Evolutionary conservation across 2,113 vertebrate genomes (phyloP), one percentile per base, ranked within the genome.

Genomic region (Hystrix brachyura): DNA sequence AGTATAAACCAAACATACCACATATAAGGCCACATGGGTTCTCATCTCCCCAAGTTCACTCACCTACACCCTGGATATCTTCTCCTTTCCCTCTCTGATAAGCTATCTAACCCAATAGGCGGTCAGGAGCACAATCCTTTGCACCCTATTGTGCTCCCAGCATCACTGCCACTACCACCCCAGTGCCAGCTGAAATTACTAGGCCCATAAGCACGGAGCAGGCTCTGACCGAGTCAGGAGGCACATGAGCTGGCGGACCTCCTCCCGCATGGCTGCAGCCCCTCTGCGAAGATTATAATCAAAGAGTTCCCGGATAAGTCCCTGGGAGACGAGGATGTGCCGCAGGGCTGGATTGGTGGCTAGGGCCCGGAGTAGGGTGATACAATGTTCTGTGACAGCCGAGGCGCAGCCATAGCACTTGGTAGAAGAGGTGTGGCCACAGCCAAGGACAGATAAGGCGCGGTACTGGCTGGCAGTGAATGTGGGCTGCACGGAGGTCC

Each of bases 331-430:
- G 0, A 99, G 99, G 98, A 99, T 99, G 97, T 99, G 99, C 21
- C 99, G 98, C 96, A 99, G 99, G 94, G 99, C 99, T 0, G 99
- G 99, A 97, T 99, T 99, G 95, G 99, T 99, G 59, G 99, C 99
- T 98, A 99, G 97, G 1, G 99, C 99, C 1, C 99, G 98, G 11
- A 99, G 99, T n/a, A 99, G 97, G 0, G 99, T 99, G 96, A 99
- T 99, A 85, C 99, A 99, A 96, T 99, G 99, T 65, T 99, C 99
- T 0, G 99, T 99, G 98, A 99, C 99, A 0, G 99, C 99, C 0
- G 99, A 99, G 59, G 99, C 99, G 0, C 99, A 99, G 98, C 99
- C 99, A 0, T 99, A 99, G 98, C 99, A 99, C 97, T 99, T 99
- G 32, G 98, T 99, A 48, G 99, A 99, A 4, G 99, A 99, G 0